Evolutionary conservation across 2,113 vertebrate species (phyloP), one percentile per base, ranked within the genome.

Genomic region (Zosterops japonicus): DNA sequence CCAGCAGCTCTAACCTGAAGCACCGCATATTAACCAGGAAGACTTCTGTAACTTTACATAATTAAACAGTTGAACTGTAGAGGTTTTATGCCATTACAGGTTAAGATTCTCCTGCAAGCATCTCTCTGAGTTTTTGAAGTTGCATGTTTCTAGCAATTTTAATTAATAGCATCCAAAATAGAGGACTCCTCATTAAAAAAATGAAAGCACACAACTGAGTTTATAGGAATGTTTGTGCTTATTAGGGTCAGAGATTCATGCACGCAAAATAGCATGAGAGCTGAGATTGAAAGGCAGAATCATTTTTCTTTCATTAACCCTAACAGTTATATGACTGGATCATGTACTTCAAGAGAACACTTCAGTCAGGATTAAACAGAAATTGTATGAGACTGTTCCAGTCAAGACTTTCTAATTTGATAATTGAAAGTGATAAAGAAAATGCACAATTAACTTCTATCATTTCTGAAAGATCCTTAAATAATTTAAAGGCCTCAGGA

Each of bases 391-490:
- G 74, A 71, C 28, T 23, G 2, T 36, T 91, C 35, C 71, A 67
- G 17, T 55, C 42, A 63, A 84, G 69, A 84, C 31, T 74, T 93
- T 85, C 76, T 74, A 81, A 90, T 86, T 86, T 95, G 59, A 87
- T 95, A 91, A 95, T 41, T 94, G 72, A 90, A 85, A 83, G 42
- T 22, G 27, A 86, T 90, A 88, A 67, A 41, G 35, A 81, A 95
- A 87, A 91, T 33, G 35, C 33, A 82, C 72, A 84, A 78, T 83
- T 80, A 50, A 88, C 67, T 88, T 41, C n/a, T 56, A 68, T 53
- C 0, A 44, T 68, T 76, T 90, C 25, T 23, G 56, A 60, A 86
- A 88, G 47, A 77, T 74, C 39, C 68, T 86, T 75, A 64, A 81
- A 67, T 81, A 90, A 95, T 87, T 69, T 88, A 90, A 85, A 83